Conservation (phyloP, 2,113 vertebrate genomes). For the Steatornis caripensis region DNA sequence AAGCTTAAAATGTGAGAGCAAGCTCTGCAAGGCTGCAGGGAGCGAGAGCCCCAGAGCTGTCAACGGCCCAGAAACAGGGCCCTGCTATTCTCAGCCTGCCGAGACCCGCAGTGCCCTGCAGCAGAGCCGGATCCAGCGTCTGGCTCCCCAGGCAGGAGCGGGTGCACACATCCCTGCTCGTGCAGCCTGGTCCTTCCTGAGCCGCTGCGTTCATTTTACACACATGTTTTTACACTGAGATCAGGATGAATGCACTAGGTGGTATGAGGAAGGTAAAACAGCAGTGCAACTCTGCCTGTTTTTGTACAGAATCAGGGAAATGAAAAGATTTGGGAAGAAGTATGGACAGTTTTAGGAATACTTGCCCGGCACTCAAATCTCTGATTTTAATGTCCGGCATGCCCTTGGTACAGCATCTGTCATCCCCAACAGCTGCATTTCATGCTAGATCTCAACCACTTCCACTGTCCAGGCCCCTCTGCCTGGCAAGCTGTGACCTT, state of each 20-base stretch:
- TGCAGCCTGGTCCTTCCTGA: not conserved
- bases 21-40: not conserved
- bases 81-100: not conserved
- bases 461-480: not conserved
- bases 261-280: rapidly evolving
- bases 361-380: not conserved
- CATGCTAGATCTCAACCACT: rapidly evolving
- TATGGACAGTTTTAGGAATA: not conserved
- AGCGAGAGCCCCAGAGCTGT: not conserved
- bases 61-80: not conserved
- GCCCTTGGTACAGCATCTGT: not conserved
- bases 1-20: not conserved
- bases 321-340: not conserved
- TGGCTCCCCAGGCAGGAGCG: rapidly evolving
- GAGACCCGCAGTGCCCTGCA: rapidly evolving
- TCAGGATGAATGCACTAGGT: not conserved
- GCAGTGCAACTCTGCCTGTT: not conserved
- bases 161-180: rapidly evolving
- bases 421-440: not conserved
- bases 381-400: not conserved
- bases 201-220: rapidly evolving
- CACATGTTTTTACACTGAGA: not conserved
- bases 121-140: not conserved
- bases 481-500: not conserved
- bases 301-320: not conserved